Evolutionary conservation across 2,888 invertebrate species (phyloP).

Genomic region (Heliconius cydno): DNA sequence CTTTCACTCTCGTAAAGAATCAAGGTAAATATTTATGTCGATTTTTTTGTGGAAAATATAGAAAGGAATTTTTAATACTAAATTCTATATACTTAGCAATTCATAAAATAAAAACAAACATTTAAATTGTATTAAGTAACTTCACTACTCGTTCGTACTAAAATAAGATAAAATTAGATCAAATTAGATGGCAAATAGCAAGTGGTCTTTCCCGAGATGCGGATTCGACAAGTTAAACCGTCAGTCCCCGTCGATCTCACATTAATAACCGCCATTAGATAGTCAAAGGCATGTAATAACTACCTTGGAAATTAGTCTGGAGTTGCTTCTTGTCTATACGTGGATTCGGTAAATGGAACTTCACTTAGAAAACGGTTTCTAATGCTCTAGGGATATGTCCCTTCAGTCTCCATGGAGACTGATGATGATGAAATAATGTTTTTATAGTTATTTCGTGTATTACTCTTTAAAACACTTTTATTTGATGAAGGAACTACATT

Average conservation of each 20-base stretch:
- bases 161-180: neutral
- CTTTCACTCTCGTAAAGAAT: no score
- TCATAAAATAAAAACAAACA: no score
- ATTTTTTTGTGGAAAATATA: no score
- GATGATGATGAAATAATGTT: no score
- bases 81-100: no score
- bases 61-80: no score
- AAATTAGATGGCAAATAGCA: neutral
- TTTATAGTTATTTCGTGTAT: no score
- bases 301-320: neutral
- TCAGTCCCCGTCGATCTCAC: constrained; percentile 17
- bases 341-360: neutral
- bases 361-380: neutral
- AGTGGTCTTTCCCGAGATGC: neutral
- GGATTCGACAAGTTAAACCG: neutral
- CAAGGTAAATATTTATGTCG: no score
- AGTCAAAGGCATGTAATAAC: constrained; percentile 17
- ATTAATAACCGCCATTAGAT: neutral
- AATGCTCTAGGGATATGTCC: neutral
- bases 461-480: neutral
- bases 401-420: no score
- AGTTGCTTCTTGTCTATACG: neutral
- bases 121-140: no score
- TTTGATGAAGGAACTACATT: no score
- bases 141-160: neutral